Evolutionary conservation across 2,888 invertebrate species (phyloP).

Genomic region (Cordilura impudica): DNA sequence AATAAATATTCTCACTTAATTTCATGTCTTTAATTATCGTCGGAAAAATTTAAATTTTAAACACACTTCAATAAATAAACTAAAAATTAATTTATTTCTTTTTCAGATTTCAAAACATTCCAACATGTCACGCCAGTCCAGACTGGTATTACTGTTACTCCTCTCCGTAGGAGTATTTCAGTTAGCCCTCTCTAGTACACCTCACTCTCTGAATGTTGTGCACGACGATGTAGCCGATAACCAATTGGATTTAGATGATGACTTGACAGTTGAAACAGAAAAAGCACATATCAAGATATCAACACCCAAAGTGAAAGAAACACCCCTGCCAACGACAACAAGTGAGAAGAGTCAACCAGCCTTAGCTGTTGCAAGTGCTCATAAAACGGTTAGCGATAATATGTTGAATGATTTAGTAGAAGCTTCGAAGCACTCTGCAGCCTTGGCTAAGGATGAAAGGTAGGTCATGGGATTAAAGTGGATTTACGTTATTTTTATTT

Average conservation of each 20-base stretch:
- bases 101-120: slow-evolving; percentile 39
- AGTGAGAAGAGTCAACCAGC: slow-evolving; percentile 58
- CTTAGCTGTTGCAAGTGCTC: slow-evolving; percentile 48
- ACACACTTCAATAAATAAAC: no score
- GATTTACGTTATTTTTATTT: slow-evolving; percentile 4
- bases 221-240: slow-evolving; percentile 68
- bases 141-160: slow-evolving; percentile 75
- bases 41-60: no score
- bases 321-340: slow-evolving; percentile 60
- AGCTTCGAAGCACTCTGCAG: slow-evolving; percentile 73
- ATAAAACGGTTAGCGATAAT: slow-evolving; percentile 69
- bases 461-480: slow-evolving; percentile 20
- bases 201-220: slow-evolving; percentile 56
- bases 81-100: no score
- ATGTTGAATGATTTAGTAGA: slow-evolving; percentile 71
- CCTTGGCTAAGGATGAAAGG: slow-evolving; percentile 70
- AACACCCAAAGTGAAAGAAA: slow-evolving; percentile 69
- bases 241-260: slow-evolving; percentile 65
- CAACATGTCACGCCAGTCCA: slow-evolving; percentile 73
- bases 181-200: slow-evolving; percentile 65
- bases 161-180: slow-evolving; percentile 70
- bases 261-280: neutral
- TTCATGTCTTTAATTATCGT: no score
- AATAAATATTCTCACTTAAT: no score
- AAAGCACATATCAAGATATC: slow-evolving; percentile 69